Conservation (phyloP, 2,888 invertebrate species). For the Meta bourneti region DNA sequence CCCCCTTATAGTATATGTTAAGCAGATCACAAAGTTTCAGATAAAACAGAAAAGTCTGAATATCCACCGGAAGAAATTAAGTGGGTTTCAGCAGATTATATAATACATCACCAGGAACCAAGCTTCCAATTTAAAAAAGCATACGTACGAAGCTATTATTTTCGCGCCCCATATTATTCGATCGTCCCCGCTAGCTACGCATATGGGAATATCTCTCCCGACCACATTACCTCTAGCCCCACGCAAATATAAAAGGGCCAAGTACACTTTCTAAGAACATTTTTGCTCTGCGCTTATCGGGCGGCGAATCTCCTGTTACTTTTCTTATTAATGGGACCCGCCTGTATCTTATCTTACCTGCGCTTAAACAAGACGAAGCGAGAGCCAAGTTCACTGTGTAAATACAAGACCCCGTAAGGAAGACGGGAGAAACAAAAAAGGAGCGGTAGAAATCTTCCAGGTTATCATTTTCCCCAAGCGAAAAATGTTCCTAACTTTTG, state of each 20-base stretch:
- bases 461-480: conserved; percentile 65
- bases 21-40: neutral
- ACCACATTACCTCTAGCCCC: neutral
- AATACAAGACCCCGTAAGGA: conserved; percentile 39
- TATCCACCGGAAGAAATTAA: neutral
- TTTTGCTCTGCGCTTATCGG: conserved; percentile 40
- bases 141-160: neutral
- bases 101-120: neutral
- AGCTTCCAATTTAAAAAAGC: neutral
- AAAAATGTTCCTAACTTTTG: conserved; percentile 67
- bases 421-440: conserved; percentile 24
- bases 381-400: conserved; percentile 10
- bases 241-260: conserved; percentile 29
- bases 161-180: neutral
- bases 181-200: neutral
- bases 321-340: conserved; percentile 65
- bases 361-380: conserved; percentile 63
- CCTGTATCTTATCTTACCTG: conserved; percentile 70
- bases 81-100: neutral
- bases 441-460: conserved; percentile 30
- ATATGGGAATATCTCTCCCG: neutral
- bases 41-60: neutral
- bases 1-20: too few species aligned
- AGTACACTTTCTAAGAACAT: conserved; percentile 30
- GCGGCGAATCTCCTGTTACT: conserved; percentile 62